These are phyloP conservation scores for Andrena bicolor DNA, from an alignment of 2,888 invertebrate genomes.

Conservation along the genomic window DNA sequence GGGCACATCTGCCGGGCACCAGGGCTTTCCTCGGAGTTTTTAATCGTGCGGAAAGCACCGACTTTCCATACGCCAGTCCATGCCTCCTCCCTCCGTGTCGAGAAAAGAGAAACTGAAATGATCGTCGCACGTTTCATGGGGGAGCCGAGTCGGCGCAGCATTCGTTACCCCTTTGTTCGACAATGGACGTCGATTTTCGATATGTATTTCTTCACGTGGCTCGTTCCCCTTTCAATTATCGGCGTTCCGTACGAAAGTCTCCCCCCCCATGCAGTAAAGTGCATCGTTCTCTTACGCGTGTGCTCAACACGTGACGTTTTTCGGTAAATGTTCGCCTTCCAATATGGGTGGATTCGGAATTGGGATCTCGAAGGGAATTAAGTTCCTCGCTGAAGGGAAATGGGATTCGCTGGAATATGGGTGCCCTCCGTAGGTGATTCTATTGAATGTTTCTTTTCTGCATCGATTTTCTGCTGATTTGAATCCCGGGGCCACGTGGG, in stretches of 20 bases:
- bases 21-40: conserved; percentile 36
- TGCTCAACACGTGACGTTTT: conserved; percentile 3
- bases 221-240: conserved; percentile 31
- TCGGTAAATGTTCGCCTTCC: not conserved
- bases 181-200: conserved; percentile 26
- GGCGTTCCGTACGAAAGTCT: conserved; percentile 16
- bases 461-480: conserved; percentile 5
- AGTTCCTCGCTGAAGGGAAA: conserved; percentile 13
- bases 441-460: conserved; percentile 12
- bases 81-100: not conserved
- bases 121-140: conserved; percentile 27
- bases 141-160: conserved; percentile 15
- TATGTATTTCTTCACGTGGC: conserved; percentile 11
- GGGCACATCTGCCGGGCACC: not conserved
- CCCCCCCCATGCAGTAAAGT: not conserved
- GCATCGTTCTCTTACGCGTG: not conserved
- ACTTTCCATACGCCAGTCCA: conserved; percentile 39
- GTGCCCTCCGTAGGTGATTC: conserved; percentile 17
- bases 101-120: conserved; percentile 28
- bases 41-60: conserved; percentile 63
- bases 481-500: not conserved
- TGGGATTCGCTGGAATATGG: conserved; percentile 43
- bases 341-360: conserved; percentile 4
- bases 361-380: conserved; percentile 12
- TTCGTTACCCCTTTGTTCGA: conserved; percentile 25